Evolutionary conservation across 2,888 invertebrate genomes (phyloP), one percentile per base, ranked within the genome.

Genomic region (Caenorhabditis sp.): DNA sequence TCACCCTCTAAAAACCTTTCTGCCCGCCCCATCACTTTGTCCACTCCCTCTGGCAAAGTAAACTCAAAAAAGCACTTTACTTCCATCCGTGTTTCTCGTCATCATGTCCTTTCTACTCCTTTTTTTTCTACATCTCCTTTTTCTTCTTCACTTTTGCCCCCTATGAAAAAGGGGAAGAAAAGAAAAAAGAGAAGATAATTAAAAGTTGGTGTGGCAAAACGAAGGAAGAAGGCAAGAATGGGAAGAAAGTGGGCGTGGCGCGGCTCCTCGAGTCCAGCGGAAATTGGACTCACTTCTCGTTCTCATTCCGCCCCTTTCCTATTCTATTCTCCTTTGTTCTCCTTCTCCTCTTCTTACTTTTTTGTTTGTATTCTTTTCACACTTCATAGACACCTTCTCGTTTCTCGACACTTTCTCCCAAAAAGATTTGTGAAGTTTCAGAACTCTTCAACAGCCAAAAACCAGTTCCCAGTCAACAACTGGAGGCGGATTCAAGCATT

Each of bases 261-360:
- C 51, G 54, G 44, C 63, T 61, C 41, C 41, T 38, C 49, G 38
- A 68, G 41, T 22, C 47, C 56, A 63, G 41, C 51, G 77, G 70
- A 77, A 77, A 69, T 77, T 77, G 70, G 70, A 59, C 75, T 76
- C 69, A 77, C 76, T 76, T 59, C 76, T 77, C 76, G 69, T 77
- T 77, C 69, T 77, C 61, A 61, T 51, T 69, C 61, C 28, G 31
- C 26, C 61, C 59, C 41, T 35, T 54, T 26, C 22, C n/a, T n/a
- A n/a, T n/a, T 26, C 54, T 19, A n/a, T 47, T 49, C 22, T 41
- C 28, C 54, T 44, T 73, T 63, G 59, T 69, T 68, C 49, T 61
- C 54, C 44, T 54, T 51, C 28, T 58, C n/a, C n/a, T n/a, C 54
- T 63, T 63, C 38, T 35, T 54, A 14, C 35, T 63, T 41, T 70